Conservation (phyloP, 2,888 invertebrate genomes). For the Tricholauxania praeusta region DNA sequence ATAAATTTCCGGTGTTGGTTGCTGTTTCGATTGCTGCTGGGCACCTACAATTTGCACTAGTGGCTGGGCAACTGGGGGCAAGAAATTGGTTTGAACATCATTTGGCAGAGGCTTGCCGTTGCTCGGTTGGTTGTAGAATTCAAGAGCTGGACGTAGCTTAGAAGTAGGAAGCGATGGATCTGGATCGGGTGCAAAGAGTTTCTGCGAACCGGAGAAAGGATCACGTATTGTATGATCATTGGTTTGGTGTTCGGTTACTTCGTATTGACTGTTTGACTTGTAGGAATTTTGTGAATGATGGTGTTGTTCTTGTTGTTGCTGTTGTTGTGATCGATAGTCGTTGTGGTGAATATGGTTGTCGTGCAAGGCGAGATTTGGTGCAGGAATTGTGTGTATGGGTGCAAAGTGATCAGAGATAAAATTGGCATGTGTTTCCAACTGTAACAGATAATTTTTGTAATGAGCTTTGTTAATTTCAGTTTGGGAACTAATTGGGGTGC, state of each 20-base stretch:
- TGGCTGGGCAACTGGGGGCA: conserved; percentile 59
- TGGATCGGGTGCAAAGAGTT: conserved; percentile 70
- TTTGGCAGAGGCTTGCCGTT: conserved; percentile 65
- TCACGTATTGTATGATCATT: conserved; percentile 66
- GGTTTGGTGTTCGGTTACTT: conserved; percentile 71
- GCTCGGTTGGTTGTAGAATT: conserved; percentile 68
- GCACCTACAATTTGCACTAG: conserved; percentile 64
- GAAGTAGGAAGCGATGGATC: conserved; percentile 68
- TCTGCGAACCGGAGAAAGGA: conserved; percentile 66
- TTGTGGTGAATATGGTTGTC: conserved; percentile 62
- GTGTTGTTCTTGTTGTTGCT: conserved; percentile 53
- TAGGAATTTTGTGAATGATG: conserved; percentile 35
- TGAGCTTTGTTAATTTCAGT: background rate
- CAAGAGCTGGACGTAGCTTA: conserved; percentile 66
- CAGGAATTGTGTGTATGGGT: conserved; percentile 88
- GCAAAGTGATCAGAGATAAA: conserved; percentile 90
- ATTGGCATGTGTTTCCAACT: conserved; percentile 61
- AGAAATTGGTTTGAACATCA: conserved; percentile 63
- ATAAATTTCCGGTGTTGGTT: conserved; percentile 69
- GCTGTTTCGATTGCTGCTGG: conserved; percentile 55
- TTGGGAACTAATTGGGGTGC: background rate
- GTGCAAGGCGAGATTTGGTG: conserved; percentile 76
- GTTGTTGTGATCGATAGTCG: conserved; percentile 56
- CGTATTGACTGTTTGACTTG: conserved; percentile 64
- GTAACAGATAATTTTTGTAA: conserved; percentile 35